These are phyloP conservation scores for Nephrotoma appendiculata DNA, from an alignment of 2,888 invertebrate genomes.

Conservation along the genomic window DNA sequence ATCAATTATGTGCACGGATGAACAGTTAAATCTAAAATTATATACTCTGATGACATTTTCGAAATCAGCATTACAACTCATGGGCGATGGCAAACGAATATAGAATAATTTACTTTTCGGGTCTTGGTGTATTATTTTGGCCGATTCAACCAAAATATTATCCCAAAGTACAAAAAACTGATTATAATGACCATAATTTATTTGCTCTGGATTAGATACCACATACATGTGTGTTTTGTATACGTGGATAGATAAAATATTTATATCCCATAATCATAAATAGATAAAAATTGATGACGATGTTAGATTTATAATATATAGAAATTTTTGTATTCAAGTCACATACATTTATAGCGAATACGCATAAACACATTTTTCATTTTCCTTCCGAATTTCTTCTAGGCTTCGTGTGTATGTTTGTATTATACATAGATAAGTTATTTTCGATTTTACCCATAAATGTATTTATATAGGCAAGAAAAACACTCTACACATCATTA, in stretches of 20 bases:
- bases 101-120: not conserved
- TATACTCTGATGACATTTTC: not conserved
- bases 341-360: not conserved
- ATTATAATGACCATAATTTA: not conserved
- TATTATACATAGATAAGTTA: not conserved
- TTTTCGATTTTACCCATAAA: not conserved
- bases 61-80: not conserved
- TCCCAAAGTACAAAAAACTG: not conserved
- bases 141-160: not conserved
- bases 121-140: not conserved
- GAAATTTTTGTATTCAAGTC: not conserved
- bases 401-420: not conserved
- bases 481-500: not conserved
- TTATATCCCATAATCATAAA: not conserved
- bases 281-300: not conserved
- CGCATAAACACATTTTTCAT: not conserved
- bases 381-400: not conserved
- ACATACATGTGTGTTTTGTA: not conserved
- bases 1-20: not conserved
- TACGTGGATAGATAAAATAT: not conserved
- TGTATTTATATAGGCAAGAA: not conserved
- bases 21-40: not conserved
- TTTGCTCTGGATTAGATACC: not conserved
- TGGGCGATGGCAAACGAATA: not conserved
- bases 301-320: not conserved